phyloP scores from a whole-genome alignment of 2,888 invertebrate genomes.

The Cheilosia scutellata region DNA sequence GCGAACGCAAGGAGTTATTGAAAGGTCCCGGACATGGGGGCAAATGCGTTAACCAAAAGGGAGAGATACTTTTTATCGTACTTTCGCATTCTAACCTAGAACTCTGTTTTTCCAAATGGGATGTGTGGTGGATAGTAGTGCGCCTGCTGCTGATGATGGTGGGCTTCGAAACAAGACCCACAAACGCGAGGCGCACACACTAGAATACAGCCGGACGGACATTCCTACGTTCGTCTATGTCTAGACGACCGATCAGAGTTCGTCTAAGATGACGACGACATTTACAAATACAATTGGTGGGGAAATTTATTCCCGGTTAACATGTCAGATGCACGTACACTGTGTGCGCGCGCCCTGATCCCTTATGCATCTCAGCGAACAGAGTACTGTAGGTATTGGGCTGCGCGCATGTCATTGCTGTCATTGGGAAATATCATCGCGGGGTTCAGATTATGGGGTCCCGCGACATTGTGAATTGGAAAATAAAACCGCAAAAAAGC shows the following conservation, averaged over 20 bases:
- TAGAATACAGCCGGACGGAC: conserved; percentile 54
- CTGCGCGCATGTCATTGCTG: conserved; percentile 66
- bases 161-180: conserved; percentile 42
- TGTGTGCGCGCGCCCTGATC: not conserved
- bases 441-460: conserved; percentile 40
- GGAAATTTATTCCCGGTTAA: conserved; percentile 68
- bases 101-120: conserved; percentile 35
- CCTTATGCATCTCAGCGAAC: conserved; percentile 13
- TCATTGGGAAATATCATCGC: conserved; percentile 69
- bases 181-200: conserved; percentile 1
- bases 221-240: conserved; percentile 64
- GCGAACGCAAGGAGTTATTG: conserved; percentile 72
- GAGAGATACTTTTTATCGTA: conserved; percentile 54
- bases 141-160: conserved; percentile 38
- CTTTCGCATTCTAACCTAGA: conserved; percentile 74
- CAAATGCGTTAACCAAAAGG: conserved; percentile 71
- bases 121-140: not conserved
- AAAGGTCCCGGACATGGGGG: conserved; percentile 73
- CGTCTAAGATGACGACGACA: conserved; percentile 71
- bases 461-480: conserved; percentile 7
- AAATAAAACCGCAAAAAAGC: conserved; percentile 24
- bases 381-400: conserved; percentile 41
- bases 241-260: conserved; percentile 74
- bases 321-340: conserved; percentile 62
- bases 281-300: conserved; percentile 57